Conservation (phyloP, 2,113 vertebrate species). For the Rutilus rutilus region DNA sequence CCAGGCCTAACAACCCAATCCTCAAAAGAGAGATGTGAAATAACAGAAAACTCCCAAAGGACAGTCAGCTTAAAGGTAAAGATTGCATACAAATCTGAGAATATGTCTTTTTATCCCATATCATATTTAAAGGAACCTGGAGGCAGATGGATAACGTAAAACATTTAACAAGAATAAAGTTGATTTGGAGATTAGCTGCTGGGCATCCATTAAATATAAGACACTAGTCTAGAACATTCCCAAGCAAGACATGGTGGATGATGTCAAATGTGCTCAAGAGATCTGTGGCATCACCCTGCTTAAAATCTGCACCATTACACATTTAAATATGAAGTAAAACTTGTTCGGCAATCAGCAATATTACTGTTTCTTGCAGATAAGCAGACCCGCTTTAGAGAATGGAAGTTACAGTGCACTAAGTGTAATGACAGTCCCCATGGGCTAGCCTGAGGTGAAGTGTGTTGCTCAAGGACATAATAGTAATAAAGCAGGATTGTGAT, state of each 20-base stretch:
- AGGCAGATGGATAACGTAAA: neutral
- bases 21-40: slow-evolving; percentile 26
- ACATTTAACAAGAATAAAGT: neutral
- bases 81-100: neutral
- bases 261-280: slow-evolving; percentile 11
- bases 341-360: neutral
- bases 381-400: neutral
- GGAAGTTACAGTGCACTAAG: slow-evolving; percentile 1
- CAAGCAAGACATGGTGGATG: neutral
- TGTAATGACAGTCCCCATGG: neutral
- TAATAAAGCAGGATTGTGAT: neutral
- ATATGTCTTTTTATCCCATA: neutral
- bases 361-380: neutral
- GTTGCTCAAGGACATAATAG: neutral
- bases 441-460: neutral
- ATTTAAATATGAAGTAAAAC: neutral
- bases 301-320: neutral
- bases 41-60: slow-evolving; percentile 19
- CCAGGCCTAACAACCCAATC: slow-evolving; percentile 31
- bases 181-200: neutral
- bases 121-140: neutral
- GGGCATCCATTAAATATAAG: neutral
- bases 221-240: neutral
- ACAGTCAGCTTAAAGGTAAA: neutral
- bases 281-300: neutral